phyloP scores from a whole-genome alignment of 2,797 vertebrate species.

The Hippoglossus hippoglossus region DNA sequence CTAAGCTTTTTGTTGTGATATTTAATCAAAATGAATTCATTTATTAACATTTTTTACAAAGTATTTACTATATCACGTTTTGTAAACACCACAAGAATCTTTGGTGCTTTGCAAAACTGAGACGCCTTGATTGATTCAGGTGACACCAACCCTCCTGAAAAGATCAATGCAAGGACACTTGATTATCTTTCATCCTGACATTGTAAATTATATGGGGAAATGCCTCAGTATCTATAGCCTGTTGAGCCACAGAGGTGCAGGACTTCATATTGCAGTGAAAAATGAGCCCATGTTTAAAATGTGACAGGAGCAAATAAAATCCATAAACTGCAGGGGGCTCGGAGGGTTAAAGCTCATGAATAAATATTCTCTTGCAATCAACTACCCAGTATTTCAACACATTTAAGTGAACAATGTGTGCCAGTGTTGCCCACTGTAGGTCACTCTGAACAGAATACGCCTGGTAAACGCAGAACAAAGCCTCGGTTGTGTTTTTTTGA shows the following conservation, averaged over 20 bases:
- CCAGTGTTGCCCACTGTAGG: conserved; percentile 63
- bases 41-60: too few species aligned
- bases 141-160: too few species aligned
- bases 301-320: neutral
- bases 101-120: too few species aligned
- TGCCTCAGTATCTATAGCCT: too few species aligned
- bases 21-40: too few species aligned
- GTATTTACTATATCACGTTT: too few species aligned
- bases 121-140: too few species aligned
- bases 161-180: too few species aligned
- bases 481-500: conserved; percentile 74
- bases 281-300: neutral
- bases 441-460: conserved; percentile 50
- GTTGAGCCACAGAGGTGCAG: neutral
- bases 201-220: too few species aligned
- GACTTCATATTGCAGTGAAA: neutral
- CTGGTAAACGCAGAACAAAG: conserved; percentile 74
- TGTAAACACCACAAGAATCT: too few species aligned
- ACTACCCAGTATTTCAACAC: conserved; percentile 55
- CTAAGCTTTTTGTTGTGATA: too few species aligned
- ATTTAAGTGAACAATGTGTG: conserved; percentile 63
- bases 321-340: neutral
- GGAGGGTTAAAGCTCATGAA: conserved; percentile 47
- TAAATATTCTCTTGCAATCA: conserved; percentile 61
- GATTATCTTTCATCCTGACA: too few species aligned